Evolutionary conservation across 2,888 invertebrate genomes (phyloP).

Genomic region (Dichetophora obliterata): DNA sequence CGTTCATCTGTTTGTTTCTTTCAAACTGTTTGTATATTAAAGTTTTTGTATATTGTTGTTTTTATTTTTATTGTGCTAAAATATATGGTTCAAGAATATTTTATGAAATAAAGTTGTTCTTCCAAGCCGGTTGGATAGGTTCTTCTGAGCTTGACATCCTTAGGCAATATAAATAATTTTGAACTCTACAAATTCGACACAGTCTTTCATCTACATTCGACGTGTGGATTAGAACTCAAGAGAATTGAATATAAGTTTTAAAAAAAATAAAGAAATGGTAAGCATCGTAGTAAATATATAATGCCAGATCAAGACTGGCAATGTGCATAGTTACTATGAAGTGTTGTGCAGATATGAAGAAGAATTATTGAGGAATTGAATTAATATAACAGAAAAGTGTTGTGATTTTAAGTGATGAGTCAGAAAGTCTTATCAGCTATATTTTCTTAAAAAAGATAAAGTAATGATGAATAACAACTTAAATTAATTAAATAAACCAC

Average conservation of each 20-base stretch:
- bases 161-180: constrained; percentile 66
- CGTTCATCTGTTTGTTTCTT: not conserved
- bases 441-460: too few relatives aligned
- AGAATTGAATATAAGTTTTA: constrained; percentile 34
- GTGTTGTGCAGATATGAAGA: not conserved
- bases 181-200: constrained; percentile 57
- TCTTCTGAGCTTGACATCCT: constrained; percentile 55
- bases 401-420: not conserved
- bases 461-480: too few relatives aligned
- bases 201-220: constrained; percentile 64
- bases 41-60: constrained; percentile 11
- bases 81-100: constrained; percentile 57
- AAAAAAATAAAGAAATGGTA: constrained; percentile 54
- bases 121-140: constrained; percentile 62
- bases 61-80: constrained; percentile 49
- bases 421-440: not conserved
- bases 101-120: constrained; percentile 58
- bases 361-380: not conserved
- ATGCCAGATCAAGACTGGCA: not conserved
- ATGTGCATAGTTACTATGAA: not conserved
- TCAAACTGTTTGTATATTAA: not conserved
- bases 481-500: not conserved
- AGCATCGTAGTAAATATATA: constrained; percentile 46
- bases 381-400: not conserved
- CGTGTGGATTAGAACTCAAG: constrained; percentile 61